Base-by-base conservation (phyloP, 1,140 invertebrate genomes). In the Solenopsis invicta region DNA sequence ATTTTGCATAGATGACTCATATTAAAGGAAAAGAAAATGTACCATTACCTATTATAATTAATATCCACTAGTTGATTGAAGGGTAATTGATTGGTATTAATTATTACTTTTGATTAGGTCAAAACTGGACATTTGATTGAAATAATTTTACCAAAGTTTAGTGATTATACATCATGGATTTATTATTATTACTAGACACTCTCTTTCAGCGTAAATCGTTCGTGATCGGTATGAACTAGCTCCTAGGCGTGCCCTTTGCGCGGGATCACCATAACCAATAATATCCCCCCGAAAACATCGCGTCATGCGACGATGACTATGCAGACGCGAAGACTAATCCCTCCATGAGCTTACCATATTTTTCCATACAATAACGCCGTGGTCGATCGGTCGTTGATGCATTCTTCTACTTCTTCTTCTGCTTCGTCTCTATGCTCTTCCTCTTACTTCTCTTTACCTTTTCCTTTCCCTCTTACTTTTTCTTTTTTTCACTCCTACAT, bases 181-280 rank as follows among this genome's bases (percentile, higher is more conserved):
- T 4, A 41, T 41, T 41, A 41, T 41, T 41, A 8, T 41, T 41
- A 41, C 8, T 8, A 41, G 41, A 4, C 41, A 4, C 41, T 41
- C 8, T 41, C 29, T 41, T 41, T 41, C 41, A 8, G 8, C 24
- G 21, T 80, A 52, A 41, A 34, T 78, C 62, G 37, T n/a, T 78
- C 54, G 37, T 29, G 64, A 71, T 81, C 66, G 48, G 72, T 59
- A 56, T 48, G n/a, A 84, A 54, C 69, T 74, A 67, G 90, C 92
- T 92, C 41, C 92, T 92, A 92, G 92, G 92, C 89, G 91, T 92
- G 92, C 88, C 91, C 86, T 62, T 85, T 88, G 75, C 82, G 64
- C 71, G 78, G 8, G 41, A 93, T 93, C 91, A 93, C 87, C 90
- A 91, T 92, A 91, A 91, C 89, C 91, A 89, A 91, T 93, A 92